These are phyloP conservation scores for Diadegma fenestrale DNA, from an alignment of 2,888 invertebrate genomes.

Conservation along the genomic window DNA sequence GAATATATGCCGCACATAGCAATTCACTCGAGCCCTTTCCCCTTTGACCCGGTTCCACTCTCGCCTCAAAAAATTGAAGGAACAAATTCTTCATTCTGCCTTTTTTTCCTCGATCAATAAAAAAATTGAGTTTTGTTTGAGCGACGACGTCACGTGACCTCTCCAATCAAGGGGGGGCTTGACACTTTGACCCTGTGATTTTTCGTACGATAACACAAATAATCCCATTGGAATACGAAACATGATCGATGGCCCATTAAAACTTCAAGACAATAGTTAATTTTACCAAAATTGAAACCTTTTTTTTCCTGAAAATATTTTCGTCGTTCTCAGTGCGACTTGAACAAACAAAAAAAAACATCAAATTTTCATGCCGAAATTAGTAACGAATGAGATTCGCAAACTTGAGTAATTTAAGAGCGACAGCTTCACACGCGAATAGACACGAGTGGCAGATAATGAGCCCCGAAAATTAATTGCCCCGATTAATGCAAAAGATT, in stretches of 20 bases:
- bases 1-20: slow-evolving; percentile 13
- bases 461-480: too few relatives aligned
- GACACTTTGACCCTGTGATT: neutral
- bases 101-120: slow-evolving; percentile 1
- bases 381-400: too few relatives aligned
- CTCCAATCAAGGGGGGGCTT: neutral
- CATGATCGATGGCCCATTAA: slow-evolving; percentile 4
- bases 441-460: too few relatives aligned
- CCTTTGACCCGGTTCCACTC: slow-evolving; percentile 40
- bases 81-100: slow-evolving; percentile 1
- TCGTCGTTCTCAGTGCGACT: too few relatives aligned
- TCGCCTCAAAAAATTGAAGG: slow-evolving; percentile 42
- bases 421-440: too few relatives aligned
- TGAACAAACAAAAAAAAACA: too few relatives aligned
- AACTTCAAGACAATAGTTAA: neutral
- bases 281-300: too few relatives aligned
- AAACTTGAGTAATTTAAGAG: too few relatives aligned
- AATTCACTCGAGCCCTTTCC: slow-evolving; percentile 6
- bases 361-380: too few relatives aligned
- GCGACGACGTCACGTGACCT: neutral
- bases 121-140: neutral
- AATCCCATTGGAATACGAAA: neutral
- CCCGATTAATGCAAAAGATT: too few relatives aligned
- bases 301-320: too few relatives aligned
- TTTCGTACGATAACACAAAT: neutral